phyloP scores from a whole-genome alignment of 2,888 invertebrate genomes.

The Nomada lathburiana region DNA sequence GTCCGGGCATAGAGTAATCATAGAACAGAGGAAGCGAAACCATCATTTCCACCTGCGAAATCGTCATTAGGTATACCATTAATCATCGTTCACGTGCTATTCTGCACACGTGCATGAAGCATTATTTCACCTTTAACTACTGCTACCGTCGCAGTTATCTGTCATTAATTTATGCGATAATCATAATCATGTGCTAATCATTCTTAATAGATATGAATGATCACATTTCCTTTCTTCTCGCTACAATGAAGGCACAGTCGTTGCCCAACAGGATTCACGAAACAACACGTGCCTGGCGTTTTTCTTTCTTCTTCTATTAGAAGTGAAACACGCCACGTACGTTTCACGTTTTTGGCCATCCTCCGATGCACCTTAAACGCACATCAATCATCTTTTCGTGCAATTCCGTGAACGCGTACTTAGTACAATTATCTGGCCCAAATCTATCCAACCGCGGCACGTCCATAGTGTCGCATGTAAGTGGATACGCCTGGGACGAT shows the following conservation, averaged over 20 bases:
- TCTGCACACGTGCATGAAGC: not conserved
- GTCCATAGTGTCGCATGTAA: constrained; percentile 81
- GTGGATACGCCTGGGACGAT: constrained; percentile 83
- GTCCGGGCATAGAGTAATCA: not conserved
- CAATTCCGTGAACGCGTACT: constrained; percentile 49
- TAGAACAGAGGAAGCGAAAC: not conserved
- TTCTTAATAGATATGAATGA: not conserved
- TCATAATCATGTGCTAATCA: not conserved
- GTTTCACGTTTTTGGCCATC: no score
- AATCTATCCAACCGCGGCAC: constrained; percentile 72
- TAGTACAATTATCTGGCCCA: constrained; percentile 67
- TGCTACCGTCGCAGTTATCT: not conserved
- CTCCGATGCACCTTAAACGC: no score
- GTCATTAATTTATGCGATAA: not conserved
- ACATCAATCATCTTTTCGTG: constrained; percentile 23
- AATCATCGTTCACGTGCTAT: constrained; percentile 3
- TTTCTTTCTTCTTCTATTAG: no score
- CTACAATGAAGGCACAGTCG: no score
- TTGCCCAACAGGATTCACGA: not conserved
- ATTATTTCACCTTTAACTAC: not conserved
- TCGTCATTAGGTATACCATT: not conserved
- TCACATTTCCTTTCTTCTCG: no score
- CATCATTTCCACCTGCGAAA: not conserved
- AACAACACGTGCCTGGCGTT: not conserved
- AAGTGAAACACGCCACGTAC: no score